phyloP scores from a whole-genome alignment of 30 jellyfish, hydroid and myxozoan species.

The Rhopilema esculentum region DNA sequence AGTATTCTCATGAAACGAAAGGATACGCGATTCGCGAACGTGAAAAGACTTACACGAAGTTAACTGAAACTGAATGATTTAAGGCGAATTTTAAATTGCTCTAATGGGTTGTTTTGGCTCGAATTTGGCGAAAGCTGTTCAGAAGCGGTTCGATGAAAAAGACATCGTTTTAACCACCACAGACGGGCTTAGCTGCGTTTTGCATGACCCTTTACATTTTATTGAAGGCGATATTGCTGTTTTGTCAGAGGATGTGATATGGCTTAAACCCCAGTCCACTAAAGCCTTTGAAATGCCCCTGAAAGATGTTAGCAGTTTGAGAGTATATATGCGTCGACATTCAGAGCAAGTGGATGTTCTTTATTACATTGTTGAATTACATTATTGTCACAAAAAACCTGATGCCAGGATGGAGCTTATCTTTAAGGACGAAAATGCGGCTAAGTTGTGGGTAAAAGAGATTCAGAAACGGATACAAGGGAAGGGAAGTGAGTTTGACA shows the following conservation, averaged over 20 bases:
- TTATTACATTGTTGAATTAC: not conserved
- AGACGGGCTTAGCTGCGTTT: not conserved
- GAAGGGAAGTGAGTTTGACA: not conserved
- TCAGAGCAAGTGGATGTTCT: not conserved
- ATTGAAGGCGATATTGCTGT: not conserved
- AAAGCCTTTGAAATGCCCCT: not conserved
- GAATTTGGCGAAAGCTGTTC: not conserved
- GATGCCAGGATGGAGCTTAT: not conserved
- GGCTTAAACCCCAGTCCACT: not conserved
- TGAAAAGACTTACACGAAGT: too few species aligned
- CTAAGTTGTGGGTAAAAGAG: not conserved
- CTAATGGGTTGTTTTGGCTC: not conserved
- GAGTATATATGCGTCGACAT: not conserved
- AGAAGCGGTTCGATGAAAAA: not conserved
- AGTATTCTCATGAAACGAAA: too few species aligned
- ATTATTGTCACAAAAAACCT: not conserved
- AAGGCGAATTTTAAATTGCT: too few species aligned
- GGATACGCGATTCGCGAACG: too few species aligned
- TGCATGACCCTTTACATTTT: not conserved
- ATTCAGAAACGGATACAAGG: not conserved
- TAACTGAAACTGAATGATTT: too few species aligned
- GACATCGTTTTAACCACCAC: not conserved
- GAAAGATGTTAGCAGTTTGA: not conserved
- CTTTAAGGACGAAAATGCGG: not conserved
- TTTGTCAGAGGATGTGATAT: not conserved